A percentile compares a stretch with the other conserved stretches of the same genome.
These are phyloP conservation scores for Tetanocera ferruginea DNA, from an alignment of 2,888 invertebrate species.

Conservation along the genomic window DNA sequence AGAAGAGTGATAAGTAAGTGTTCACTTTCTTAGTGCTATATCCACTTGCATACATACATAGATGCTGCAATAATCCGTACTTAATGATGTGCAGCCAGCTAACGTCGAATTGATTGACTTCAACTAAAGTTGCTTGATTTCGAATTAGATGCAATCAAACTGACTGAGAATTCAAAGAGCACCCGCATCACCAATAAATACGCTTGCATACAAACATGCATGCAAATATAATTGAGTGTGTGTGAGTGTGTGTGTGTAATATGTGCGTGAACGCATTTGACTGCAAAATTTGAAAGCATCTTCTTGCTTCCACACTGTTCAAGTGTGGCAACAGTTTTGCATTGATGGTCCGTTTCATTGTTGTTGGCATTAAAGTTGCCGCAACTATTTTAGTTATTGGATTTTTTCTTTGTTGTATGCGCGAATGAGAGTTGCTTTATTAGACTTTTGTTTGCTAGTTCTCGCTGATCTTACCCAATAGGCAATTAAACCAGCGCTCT, in stretches of 20 bases:
- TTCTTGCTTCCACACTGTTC: background rate
- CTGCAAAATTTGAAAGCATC: background rate
- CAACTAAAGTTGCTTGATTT: no score
- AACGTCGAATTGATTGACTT: no score
- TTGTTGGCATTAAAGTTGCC: background rate
- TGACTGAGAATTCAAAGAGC: background rate
- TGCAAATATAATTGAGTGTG: background rate
- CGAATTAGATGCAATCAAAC: background rate
- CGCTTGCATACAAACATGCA: background rate
- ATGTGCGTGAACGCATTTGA: no score
- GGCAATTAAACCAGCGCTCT: no score
- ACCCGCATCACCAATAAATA: background rate
- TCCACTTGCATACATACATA: no score
- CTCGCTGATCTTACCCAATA: background rate
- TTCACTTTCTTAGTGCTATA: no score
- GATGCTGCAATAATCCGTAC: no score
- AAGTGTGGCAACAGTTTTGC: background rate
- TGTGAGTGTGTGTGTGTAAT: no score
- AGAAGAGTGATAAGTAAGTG: no score
- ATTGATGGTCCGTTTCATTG: background rate
- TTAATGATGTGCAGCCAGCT: no score
- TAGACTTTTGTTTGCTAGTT: conserved; percentile 3
- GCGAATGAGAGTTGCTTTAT: background rate
- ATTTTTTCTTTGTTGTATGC: background rate
- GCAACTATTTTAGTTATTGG: no score